phyloP scores from a whole-genome alignment of 2,888 invertebrate species.

The Drepanosiphum platanoidis region DNA sequence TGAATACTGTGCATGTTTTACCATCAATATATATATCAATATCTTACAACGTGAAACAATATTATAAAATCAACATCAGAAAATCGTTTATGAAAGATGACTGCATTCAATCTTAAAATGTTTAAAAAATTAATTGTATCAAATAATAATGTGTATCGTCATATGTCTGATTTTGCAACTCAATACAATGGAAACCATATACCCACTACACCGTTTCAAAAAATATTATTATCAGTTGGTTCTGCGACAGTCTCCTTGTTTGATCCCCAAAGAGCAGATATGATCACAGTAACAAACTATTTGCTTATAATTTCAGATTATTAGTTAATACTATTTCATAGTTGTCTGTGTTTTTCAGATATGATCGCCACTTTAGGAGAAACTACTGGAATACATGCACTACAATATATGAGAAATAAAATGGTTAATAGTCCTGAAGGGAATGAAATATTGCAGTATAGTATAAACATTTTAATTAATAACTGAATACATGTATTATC shows the following conservation, averaged over 20 bases:
- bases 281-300: not conserved
- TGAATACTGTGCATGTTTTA: too few relatives aligned
- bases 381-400: constrained; percentile 69
- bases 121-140: constrained; percentile 28
- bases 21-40: too few relatives aligned
- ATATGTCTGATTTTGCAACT: constrained; percentile 50
- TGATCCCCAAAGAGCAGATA: constrained; percentile 75
- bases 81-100: not conserved
- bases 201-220: constrained; percentile 78
- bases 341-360: constrained; percentile 63
- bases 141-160: not conserved
- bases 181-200: constrained; percentile 76
- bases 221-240: constrained; percentile 80
- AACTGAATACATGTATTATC: not conserved
- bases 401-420: constrained; percentile 76
- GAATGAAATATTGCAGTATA: constrained; percentile 71
- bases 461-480: constrained; percentile 22
- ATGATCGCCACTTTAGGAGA: constrained; percentile 66
- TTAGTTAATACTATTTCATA: not conserved
- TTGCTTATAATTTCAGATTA: too few relatives aligned
- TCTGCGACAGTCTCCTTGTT: constrained; percentile 85
- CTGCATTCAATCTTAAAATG: constrained; percentile 7
- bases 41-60: too few relatives aligned
- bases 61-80: too few relatives aligned
- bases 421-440: constrained; percentile 86